Conservation (phyloP, 2,888 invertebrate genomes). For the Caenorhabditis doughertyi region DNA sequence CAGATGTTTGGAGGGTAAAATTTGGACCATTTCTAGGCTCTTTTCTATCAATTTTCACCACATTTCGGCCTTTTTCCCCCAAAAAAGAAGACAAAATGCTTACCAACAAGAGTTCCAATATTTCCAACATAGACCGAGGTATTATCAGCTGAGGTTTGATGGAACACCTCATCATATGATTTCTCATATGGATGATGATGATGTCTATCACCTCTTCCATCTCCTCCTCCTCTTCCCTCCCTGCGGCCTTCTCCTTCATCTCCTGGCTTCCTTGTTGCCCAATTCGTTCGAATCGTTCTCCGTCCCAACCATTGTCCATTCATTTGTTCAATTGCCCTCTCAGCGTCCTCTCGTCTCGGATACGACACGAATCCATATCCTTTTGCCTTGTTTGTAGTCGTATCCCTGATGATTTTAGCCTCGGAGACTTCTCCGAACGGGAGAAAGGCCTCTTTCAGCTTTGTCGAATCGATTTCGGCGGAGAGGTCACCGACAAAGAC, state of each 20-base stretch:
- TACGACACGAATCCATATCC: slow-evolving; percentile 99
- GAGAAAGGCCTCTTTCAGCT: slow-evolving; percentile 96
- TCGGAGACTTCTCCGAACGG: slow-evolving; percentile 99
- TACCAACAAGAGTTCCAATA: slow-evolving; percentile 84
- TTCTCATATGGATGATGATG: slow-evolving; percentile 56
- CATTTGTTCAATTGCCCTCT: slow-evolving; percentile 98
- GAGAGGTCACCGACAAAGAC: slow-evolving; percentile 99
- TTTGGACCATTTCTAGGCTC: too few species aligned
- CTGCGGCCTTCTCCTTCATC: slow-evolving; percentile 73
- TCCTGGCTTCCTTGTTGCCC: slow-evolving; percentile 97
- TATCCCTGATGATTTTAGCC: slow-evolving; percentile 98
- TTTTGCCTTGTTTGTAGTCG: slow-evolving; percentile 98
- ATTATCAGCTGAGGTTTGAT: slow-evolving; percentile 97
- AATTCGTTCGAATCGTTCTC: slow-evolving; percentile 97
- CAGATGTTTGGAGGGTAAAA: too few species aligned
- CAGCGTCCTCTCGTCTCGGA: slow-evolving; percentile 98
- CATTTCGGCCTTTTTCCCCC: too few species aligned
- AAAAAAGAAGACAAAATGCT: neutral
- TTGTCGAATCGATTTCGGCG: slow-evolving; percentile 98
- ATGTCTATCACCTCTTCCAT: neutral
- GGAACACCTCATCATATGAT: slow-evolving; percentile 97
- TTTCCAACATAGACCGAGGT: slow-evolving; percentile 99
- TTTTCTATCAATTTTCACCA: too few species aligned
- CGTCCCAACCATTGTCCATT: slow-evolving; percentile 99
- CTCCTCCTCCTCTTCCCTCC: neutral